Conservation (phyloP, 92 coral and sea anemone genomes). For the Pocillopora grandis region DNA sequence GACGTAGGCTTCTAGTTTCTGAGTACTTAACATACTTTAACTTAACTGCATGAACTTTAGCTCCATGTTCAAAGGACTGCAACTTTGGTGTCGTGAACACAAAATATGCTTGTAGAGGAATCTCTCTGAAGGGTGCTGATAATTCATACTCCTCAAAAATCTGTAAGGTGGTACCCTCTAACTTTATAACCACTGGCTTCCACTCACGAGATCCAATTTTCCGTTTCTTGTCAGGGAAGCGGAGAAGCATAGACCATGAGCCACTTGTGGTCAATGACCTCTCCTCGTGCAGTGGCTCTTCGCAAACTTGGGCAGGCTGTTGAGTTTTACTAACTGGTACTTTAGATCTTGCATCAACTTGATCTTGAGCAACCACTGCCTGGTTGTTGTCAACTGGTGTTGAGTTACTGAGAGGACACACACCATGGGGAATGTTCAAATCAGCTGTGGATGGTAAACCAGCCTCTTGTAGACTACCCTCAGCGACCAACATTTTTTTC, state of each 20-base stretch:
- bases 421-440: background rate
- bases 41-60: constrained; percentile 89
- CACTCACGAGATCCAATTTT: constrained; percentile 88
- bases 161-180: constrained; percentile 87
- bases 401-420: constrained; percentile 15
- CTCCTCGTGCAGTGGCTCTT: constrained; percentile 55
- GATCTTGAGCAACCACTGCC: constrained; percentile 18
- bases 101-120: constrained; percentile 93
- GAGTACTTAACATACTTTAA: constrained; percentile 87
- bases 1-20: constrained; percentile 77
- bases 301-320: constrained; percentile 38
- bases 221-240: constrained; percentile 91
- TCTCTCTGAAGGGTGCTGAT: constrained; percentile 95
- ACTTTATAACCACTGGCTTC: constrained; percentile 87
- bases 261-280: constrained; percentile 53
- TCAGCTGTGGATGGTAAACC: background rate
- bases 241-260: constrained; percentile 93
- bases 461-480: constrained; percentile 2
- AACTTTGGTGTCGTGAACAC: constrained; percentile 70
- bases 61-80: constrained; percentile 70
- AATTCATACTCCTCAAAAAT: constrained; percentile 90
- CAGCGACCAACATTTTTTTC: constrained; percentile 5
- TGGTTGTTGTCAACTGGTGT: constrained; percentile 29
- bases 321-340: constrained; percentile 37
- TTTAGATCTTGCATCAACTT: constrained; percentile 23